These are phyloP conservation scores for Parnassius apollo DNA, from an alignment of 2,888 invertebrate species.

Conservation along the genomic window DNA sequence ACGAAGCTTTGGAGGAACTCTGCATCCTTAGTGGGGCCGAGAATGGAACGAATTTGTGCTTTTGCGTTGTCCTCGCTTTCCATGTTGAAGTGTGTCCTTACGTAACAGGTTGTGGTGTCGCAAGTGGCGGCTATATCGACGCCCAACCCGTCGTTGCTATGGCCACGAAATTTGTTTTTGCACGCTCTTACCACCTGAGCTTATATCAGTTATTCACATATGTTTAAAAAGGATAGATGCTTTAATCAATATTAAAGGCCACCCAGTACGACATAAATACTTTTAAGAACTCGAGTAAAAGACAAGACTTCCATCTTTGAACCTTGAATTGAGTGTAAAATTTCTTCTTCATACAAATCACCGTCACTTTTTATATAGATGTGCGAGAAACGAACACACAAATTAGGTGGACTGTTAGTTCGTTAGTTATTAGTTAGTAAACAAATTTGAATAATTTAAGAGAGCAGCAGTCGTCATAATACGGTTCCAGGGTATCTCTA, in stretches of 20 bases:
- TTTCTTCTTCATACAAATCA: too few species aligned
- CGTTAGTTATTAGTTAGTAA: too few species aligned
- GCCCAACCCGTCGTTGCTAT: slow-evolving; percentile 70
- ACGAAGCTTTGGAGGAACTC: slow-evolving; percentile 91
- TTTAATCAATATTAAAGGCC: neutral
- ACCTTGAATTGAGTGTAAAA: too few species aligned
- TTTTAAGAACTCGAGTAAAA: too few species aligned
- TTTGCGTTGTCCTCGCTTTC: slow-evolving; percentile 63
- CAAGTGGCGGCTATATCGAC: slow-evolving; percentile 68
- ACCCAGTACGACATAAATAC: too few species aligned
- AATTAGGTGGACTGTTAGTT: too few species aligned
- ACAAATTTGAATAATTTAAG: too few species aligned
- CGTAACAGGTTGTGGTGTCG: slow-evolving; percentile 53
- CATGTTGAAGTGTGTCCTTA: slow-evolving; percentile 47
- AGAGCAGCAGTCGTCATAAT: too few species aligned
- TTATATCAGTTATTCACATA: slow-evolving; percentile 40
- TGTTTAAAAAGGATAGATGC: slow-evolving; percentile 32
- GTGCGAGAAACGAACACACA: too few species aligned
- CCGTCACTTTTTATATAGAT: too few species aligned
- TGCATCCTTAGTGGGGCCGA: slow-evolving; percentile 85
- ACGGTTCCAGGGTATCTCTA: too few species aligned
- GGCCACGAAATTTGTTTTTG: slow-evolving; percentile 68
- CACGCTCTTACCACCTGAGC: slow-evolving; percentile 56
- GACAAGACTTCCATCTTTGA: too few species aligned
- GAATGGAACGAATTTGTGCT: slow-evolving; percentile 79